These are phyloP conservation scores for Macrotrachela quadricornifera DNA, from an alignment of 1,140 invertebrate species.

Conservation along the genomic window DNA sequence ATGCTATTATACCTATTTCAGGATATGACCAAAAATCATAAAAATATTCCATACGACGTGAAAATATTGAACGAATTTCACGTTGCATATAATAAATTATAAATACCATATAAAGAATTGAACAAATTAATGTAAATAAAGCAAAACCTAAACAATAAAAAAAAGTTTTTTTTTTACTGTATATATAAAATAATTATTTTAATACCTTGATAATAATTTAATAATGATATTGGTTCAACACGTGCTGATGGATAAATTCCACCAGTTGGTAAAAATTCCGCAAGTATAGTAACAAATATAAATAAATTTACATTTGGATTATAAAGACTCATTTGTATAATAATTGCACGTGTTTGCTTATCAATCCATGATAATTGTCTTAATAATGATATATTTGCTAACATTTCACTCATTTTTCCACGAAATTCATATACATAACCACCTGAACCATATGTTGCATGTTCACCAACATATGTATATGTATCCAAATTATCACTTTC, in stretches of 20 bases:
- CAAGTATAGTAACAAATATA: slow-evolving; percentile 30
- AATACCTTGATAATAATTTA: no score
- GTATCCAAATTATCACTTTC: slow-evolving; percentile 24
- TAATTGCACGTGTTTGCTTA: slow-evolving; percentile 33
- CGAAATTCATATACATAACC: slow-evolving; percentile 35
- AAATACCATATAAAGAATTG: no score
- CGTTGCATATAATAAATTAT: no score
- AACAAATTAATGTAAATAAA: no score
- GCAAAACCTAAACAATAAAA: no score
- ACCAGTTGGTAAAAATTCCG: slow-evolving; percentile 33
- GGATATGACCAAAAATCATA: no score
- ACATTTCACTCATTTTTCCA: slow-evolving; percentile 23
- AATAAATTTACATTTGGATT: slow-evolving; percentile 36
- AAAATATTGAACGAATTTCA: no score
- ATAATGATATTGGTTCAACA: slow-evolving; percentile 24
- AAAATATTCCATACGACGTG: no score
- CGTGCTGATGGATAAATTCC: slow-evolving; percentile 33
- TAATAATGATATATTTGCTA: slow-evolving; percentile 22
- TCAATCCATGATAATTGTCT: slow-evolving; percentile 35
- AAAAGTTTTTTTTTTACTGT: no score
- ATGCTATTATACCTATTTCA: no score
- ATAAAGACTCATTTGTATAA: slow-evolving; percentile 38
- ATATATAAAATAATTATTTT: no score
- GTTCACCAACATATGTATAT: slow-evolving; percentile 29
- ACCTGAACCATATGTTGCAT: slow-evolving; percentile 34